Evolutionary conservation across 2,888 invertebrate genomes (phyloP), one percentile per base, ranked within the genome.

Genomic region (Argyresthia albistria): DNA sequence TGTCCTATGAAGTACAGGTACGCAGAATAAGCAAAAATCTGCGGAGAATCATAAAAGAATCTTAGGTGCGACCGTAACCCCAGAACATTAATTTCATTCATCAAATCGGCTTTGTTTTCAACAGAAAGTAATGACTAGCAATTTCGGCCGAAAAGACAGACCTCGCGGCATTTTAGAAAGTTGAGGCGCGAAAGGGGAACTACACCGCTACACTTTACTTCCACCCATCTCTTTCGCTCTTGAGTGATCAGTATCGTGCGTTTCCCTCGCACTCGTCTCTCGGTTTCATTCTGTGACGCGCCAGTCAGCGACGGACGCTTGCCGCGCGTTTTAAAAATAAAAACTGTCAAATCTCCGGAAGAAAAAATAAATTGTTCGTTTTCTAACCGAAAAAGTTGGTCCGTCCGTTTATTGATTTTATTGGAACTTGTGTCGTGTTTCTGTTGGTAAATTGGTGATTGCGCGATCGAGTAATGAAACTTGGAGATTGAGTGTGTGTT

Each of bases 121-220:
- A 11, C 39, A 54, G 49, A 53, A 50, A 46, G 50, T 51, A 53
- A 54, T 55, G 53, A 54, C 54, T 55, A 51, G 55, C 52, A 52
- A 42, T 43, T 42, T 47, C 12, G 50, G 43, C 50, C 65, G 58
- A 58, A 61, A 73, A 69, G 66, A 70, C 60, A 61, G 67, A 65
- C 71, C 71, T 76, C 69, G 69, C 69, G 70, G 69, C 69, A 70
- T 76, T 82, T 82, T 87, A 87, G 86, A 87, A 87, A 87, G 86
- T 84, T 73, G 78, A 76, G 71, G 76, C 75, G 75, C 75, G 80
- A 84, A 83, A 81, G 82, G 81, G 73, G 76, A 79, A 77, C 65
- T 83, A 84, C n/a, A n/a, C 84, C 86, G 86, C 84, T 86, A 84
- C 73, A 75, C 64, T 70, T 73, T 72, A 75, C 69, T 66, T 76